Evolutionary conservation across 2,113 vertebrate species (phyloP), one percentile per base, ranked within the genome.

Genomic region (Pollachius pollachius): DNA sequence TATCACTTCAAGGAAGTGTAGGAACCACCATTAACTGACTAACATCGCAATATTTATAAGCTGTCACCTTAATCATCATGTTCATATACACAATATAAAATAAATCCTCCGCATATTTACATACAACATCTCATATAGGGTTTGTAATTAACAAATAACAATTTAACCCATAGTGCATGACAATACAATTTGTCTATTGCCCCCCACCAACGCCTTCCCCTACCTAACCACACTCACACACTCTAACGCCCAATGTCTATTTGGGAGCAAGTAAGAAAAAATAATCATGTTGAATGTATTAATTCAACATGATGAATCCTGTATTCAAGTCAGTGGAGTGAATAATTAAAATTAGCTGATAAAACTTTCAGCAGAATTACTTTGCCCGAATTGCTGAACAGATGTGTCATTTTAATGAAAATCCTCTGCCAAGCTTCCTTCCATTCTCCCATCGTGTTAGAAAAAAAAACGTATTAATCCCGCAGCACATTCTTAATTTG

Each of bases 301-400:
- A 98, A 99, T 99, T 98, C 96, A 96, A 97, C 96, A 98, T 95
- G 96, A 99, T 99, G 96, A 97, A 97, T 97, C 95, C 96, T 97
- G 95, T 98, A 98, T 98, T 97, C 96, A 97, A 95, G 94, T 95
- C 97, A 99, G 94, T 98, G 96, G 96, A 99, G 96, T 99, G 97
- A 99, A 99, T 99, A 99, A 99, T 99, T 98, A 99, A 99, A 99
- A 99, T 99, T 97, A 97, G 96, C 96, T 97, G 97, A 98, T 99
- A 99, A 99, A 99, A 99, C 97, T 98, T 99, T 97, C 96, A 98
- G 96, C 94, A 95, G 96, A 98, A 98, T 98, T 98, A 97, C 95
- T 97, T 97, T 96, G 94, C 18, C 96, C 56, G 94, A 97, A 98
- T 97, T 97, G 95, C 95, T 96, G 97, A 98, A 95, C 97, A 98